These are phyloP conservation scores for Zaprionus lineosus DNA, from an alignment of 2,888 invertebrate species.

Conservation along the genomic window DNA sequence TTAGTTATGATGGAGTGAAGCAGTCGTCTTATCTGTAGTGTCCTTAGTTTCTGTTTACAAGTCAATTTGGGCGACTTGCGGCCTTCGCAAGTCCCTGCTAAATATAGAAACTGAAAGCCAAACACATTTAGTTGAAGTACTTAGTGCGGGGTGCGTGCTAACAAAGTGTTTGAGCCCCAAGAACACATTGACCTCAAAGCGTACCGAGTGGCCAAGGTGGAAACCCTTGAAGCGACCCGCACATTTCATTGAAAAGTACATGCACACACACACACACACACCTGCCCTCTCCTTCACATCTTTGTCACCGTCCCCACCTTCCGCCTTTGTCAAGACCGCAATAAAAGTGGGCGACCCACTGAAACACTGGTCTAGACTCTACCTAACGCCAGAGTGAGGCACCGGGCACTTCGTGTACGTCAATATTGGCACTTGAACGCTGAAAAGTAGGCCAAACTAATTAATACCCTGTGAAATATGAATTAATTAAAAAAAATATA, in stretches of 20 bases:
- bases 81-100: conserved; percentile 39
- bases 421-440: conserved; percentile 41
- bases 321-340: conserved; percentile 37
- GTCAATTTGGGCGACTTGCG: conserved; percentile 30
- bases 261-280: background rate
- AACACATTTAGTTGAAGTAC: conserved; percentile 44
- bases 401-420: conserved; percentile 36
- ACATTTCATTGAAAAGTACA: conserved; percentile 63
- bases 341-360: conserved; percentile 27
- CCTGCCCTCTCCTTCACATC: conserved; percentile 6
- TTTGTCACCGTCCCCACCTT: too few relatives aligned
- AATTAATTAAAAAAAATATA: too few relatives aligned
- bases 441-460: conserved; percentile 38
- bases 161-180: conserved; percentile 36
- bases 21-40: conserved; percentile 2
- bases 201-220: conserved; percentile 38
- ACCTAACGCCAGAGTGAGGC: conserved; percentile 4
- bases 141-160: conserved; percentile 36
- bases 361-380: conserved; percentile 18
- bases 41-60: conserved; percentile 37
- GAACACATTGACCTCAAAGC: conserved; percentile 74
- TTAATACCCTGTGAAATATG: conserved; percentile 3
- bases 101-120: conserved; percentile 54
- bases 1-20: too few relatives aligned
- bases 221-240: conserved; percentile 32